Evolutionary conservation across 2,797 vertebrate genomes (phyloP).

Genomic region (Echeneis naucrates): DNA sequence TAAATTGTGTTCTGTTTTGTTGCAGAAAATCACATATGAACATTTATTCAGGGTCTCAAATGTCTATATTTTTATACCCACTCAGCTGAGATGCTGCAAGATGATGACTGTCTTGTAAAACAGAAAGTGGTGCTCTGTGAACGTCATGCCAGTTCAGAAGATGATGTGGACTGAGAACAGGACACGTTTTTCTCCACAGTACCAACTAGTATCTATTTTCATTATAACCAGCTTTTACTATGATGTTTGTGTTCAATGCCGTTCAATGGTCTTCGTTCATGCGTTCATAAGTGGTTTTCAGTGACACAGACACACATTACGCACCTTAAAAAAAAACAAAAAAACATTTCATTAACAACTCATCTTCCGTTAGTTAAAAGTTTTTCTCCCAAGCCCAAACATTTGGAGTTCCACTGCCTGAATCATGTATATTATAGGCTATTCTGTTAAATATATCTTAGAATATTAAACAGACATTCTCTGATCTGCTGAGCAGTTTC

Average conservation of each 20-base stretch:
- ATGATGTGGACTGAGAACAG: slow-evolving; percentile 61
- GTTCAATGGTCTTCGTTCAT: slow-evolving; percentile 56
- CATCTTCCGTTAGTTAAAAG: slow-evolving; percentile 48
- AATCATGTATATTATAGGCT: slow-evolving; percentile 66
- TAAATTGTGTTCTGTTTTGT: slow-evolving; percentile 78
- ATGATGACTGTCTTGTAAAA: slow-evolving; percentile 76
- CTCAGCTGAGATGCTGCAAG: slow-evolving; percentile 83
- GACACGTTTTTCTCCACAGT: slow-evolving; percentile 61
- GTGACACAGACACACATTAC: slow-evolving; percentile 60
- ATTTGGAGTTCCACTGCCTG: slow-evolving; percentile 46
- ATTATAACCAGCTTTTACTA: slow-evolving; percentile 75
- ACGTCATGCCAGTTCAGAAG: slow-evolving; percentile 71
- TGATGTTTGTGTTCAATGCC: slow-evolving; percentile 61
- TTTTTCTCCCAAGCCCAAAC: slow-evolving; percentile 54
- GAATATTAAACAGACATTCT: slow-evolving; percentile 51
- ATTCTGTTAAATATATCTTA: slow-evolving; percentile 58
- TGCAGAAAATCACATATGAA: slow-evolving; percentile 81
- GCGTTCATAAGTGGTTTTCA: slow-evolving; percentile 57
- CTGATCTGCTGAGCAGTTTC: slow-evolving; percentile 37
- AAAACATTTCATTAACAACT: slow-evolving; percentile 58
- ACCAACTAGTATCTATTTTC: slow-evolving; percentile 67
- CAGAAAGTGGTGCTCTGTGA: slow-evolving; percentile 76
- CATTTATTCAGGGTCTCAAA: slow-evolving; percentile 87
- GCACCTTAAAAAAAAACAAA: slow-evolving; percentile 75
- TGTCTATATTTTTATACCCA: slow-evolving; percentile 88